A percentile compares a stretch with the other conserved stretches of the same genome.
phyloP scores from a whole-genome alignment of 2,888 invertebrate species.

The Andrena haemorrhoa region DNA sequence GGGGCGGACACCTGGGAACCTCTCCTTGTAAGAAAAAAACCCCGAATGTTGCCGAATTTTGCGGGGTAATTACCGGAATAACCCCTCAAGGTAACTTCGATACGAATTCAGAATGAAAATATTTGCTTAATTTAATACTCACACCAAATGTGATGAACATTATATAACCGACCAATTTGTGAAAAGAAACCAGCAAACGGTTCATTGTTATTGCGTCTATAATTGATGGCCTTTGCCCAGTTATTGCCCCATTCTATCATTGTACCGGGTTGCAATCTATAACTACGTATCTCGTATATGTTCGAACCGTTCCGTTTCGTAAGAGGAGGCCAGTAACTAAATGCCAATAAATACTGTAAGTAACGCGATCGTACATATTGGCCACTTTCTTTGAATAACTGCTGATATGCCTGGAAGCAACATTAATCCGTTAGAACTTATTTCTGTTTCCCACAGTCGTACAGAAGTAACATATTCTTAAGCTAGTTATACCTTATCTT shows the following conservation, averaged over 20 bases:
- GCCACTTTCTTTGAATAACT: constrained; percentile 91
- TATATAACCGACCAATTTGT: constrained; percentile 97
- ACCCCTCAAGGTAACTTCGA: too few species aligned
- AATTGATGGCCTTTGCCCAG: constrained; percentile 98
- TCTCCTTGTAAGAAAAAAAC: too few species aligned
- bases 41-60: too few species aligned
- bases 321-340: constrained; percentile 98
- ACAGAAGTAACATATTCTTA: constrained; percentile 3
- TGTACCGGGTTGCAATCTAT: constrained; percentile 97
- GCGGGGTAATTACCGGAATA: too few species aligned
- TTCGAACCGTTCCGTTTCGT: constrained; percentile 90
- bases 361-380: constrained; percentile 93
- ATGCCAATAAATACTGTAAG: constrained; percentile 96
- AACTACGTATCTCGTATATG: constrained; percentile 97
- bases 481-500: constrained; percentile 87
- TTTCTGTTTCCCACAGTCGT: not conserved
- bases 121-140: constrained; percentile 87
- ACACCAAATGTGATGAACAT: constrained; percentile 99
- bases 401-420: constrained; percentile 88
- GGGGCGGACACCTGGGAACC: too few species aligned
- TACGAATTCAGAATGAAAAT: too few species aligned
- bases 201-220: constrained; percentile 95
- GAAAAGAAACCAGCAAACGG: constrained; percentile 99
- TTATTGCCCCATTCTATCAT: constrained; percentile 99
- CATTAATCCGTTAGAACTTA: constrained; percentile 24